These are phyloP conservation scores for Tetrao urogallus DNA, from an alignment of 2,113 vertebrate species.

Conservation along the genomic window DNA sequence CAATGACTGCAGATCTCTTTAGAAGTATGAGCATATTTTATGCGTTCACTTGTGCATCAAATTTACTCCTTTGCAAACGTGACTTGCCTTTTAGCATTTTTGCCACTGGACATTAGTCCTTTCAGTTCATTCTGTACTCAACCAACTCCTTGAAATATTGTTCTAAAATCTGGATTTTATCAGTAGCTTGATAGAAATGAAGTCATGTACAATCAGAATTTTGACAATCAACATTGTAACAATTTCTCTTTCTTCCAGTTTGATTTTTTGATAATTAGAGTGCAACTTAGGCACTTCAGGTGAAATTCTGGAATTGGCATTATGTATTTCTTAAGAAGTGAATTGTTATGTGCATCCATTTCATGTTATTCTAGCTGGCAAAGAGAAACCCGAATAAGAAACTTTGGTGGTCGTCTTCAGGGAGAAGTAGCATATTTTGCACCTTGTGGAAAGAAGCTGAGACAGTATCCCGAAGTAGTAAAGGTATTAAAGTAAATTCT, in stretches of 20 bases:
- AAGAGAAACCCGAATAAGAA: conserved; percentile 92
- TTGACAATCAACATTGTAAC: not conserved
- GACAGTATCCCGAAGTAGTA: conserved; percentile 94
- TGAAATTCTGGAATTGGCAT: not conserved
- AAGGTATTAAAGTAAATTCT: conserved; percentile 82
- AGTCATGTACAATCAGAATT: not conserved
- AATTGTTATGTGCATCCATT: conserved; percentile 54
- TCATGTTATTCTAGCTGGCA: conserved; percentile 86
- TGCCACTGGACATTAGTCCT: not conserved
- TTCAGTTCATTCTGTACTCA: not conserved
- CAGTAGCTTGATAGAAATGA: not conserved
- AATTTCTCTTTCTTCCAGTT: not conserved
- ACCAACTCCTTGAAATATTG: not conserved
- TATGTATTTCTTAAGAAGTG: not conserved
- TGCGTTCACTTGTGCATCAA: not conserved
- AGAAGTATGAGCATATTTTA: not conserved
- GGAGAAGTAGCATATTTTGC: conserved; percentile 94
- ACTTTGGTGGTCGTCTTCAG: conserved; percentile 87
- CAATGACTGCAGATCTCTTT: not conserved
- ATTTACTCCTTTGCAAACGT: not conserved
- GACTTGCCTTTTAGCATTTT: not conserved
- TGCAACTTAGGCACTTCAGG: not conserved
- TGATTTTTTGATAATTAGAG: not conserved
- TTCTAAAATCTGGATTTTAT: not conserved
- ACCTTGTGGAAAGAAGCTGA: conserved; percentile 95